These are phyloP conservation scores for Varroa destructor DNA, from an alignment of 1,140 invertebrate genomes.

Conservation along the genomic window DNA sequence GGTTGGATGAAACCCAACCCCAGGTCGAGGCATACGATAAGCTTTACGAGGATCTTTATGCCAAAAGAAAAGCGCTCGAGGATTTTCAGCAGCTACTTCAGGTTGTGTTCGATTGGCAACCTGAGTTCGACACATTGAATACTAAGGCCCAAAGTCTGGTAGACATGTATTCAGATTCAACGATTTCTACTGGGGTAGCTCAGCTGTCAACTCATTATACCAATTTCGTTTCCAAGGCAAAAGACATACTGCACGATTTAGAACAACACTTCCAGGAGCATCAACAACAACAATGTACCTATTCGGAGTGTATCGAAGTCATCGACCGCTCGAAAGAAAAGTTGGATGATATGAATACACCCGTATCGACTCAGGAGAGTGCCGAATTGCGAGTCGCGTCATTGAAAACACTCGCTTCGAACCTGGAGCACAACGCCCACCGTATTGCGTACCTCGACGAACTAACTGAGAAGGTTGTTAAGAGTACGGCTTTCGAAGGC, in stretches of 20 bases:
- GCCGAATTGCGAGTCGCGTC: constrained; percentile 67
- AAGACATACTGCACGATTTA: constrained; percentile 77
- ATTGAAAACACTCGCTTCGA: constrained; percentile 66
- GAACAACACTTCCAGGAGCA: constrained; percentile 70
- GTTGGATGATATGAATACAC: constrained; percentile 53
- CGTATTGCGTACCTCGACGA: constrained; percentile 71
- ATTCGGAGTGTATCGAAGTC: constrained; percentile 80
- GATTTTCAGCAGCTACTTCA: constrained; percentile 79
- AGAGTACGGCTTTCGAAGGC: constrained; percentile 74
- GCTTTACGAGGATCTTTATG: constrained; percentile 69
- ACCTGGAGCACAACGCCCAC: constrained; percentile 76
- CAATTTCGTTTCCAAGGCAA: constrained; percentile 70
- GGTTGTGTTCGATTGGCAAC: constrained; percentile 82
- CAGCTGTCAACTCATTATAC: constrained; percentile 88
- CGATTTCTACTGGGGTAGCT: constrained; percentile 81
- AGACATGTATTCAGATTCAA: constrained; percentile 79
- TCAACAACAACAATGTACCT: constrained; percentile 54
- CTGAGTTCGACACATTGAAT: constrained; percentile 75
- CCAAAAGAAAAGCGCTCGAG: constrained; percentile 74
- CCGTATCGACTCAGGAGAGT: constrained; percentile 60
- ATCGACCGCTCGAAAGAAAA: constrained; percentile 71
- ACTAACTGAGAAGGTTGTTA: constrained; percentile 74
- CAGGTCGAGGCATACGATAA: constrained; percentile 77
- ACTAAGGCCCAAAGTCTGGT: constrained; percentile 73
- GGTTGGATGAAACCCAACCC: constrained; percentile 71